phyloP scores from a whole-genome alignment of 2,113 vertebrate species.

The Abramis brama region DNA sequence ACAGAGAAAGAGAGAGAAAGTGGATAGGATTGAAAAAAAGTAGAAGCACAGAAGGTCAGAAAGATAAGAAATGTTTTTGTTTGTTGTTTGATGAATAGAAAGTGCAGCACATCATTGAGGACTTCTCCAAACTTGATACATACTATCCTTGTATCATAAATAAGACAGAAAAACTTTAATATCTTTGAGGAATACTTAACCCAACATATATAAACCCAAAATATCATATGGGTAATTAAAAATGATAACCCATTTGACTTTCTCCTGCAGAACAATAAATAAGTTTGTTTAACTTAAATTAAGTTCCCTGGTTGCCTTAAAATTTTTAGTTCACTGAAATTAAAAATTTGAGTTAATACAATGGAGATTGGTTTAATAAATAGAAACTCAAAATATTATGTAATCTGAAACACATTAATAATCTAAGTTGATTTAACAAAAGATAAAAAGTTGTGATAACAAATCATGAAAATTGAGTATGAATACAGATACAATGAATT shows the following conservation, averaged over 20 bases:
- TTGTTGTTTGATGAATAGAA: not conserved
- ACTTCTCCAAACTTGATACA: not conserved
- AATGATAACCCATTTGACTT: not conserved
- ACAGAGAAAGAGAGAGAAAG: slow-evolving; percentile 37
- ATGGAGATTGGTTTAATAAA: no score
- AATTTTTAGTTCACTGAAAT: no score
- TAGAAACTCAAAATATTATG: no score
- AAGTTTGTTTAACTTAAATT: no score
- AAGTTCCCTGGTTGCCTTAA: no score
- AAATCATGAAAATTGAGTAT: not conserved
- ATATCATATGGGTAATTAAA: not conserved
- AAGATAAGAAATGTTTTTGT: slow-evolving; percentile 49
- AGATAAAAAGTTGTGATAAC: no score
- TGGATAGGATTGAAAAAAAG: slow-evolving; percentile 54
- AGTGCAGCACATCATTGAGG: not conserved
- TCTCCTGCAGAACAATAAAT: not conserved
- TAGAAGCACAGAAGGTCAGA: slow-evolving; percentile 50
- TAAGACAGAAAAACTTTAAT: not conserved
- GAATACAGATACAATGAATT: not conserved
- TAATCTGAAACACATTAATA: no score
- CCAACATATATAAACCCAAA: not conserved
- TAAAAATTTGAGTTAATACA: no score
- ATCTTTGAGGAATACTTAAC: not conserved
- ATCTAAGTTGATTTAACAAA: no score
- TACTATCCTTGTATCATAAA: not conserved